Evolutionary conservation across 2,888 invertebrate genomes (phyloP), one percentile per base, ranked within the genome.

Genomic region (Tromatobia lineatoria): DNA sequence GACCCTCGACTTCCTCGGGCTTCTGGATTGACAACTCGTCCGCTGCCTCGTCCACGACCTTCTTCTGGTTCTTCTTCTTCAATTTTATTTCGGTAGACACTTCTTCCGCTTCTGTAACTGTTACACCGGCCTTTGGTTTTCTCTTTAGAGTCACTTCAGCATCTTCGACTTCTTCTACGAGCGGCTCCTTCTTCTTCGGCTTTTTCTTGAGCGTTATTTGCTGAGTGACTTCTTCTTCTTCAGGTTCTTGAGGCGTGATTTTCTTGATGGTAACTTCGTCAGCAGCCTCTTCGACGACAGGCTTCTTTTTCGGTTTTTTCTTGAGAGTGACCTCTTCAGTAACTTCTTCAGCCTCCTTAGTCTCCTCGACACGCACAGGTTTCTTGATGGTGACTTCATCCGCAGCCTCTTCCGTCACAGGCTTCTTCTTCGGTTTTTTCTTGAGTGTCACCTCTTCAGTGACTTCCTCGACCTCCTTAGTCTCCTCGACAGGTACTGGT

Each of bases 81-180:
- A 95, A 91, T 20, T 94, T 92, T 82, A 95, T 94, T 88, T 95
- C 94, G 88, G 94, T 94, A 23, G 93, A 89, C 15, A 90, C 90
- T 69, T 90, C 90, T 69, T 90, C 90, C 15, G 87, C 82, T 78
- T 91, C 91, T 1, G 69, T 66, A 6, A 83, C 50, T 52, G 90
- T 89, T 54, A 90, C 89, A 73, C 90, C 88, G 59, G 88, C 86
- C 76, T 89, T 89, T 59, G 85, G 85, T 69, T 90, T 91, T 76
- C 90, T 92, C 79, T 88, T 90, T 59, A 92, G 89, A 52, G 90
- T 90, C 18, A 91, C 80, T 82, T 91, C 87, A 74, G 88, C 86
- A 52, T 90, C 91, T 71, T 90, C 88, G 45, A 83, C 79, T 29
- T 90, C 87, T 81, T 89, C 88, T 7, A 85, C 75, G 23, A 79